Base-by-base conservation (phyloP, 2,888 invertebrate genomes). In the Thymelicus sylvestris region DNA sequence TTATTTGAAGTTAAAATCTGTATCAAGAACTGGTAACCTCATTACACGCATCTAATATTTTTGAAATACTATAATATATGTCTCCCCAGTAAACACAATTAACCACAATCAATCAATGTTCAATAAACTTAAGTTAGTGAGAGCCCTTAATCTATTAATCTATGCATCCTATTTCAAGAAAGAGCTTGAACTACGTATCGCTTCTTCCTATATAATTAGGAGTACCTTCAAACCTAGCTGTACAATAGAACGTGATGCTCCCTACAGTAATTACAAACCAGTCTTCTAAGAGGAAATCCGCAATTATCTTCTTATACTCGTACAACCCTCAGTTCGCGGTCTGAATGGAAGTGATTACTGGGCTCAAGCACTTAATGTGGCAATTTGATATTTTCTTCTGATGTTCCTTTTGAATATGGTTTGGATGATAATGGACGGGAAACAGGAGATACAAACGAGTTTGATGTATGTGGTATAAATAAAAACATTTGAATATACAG, bases 351-450 rank as follows among this genome's bases (percentile, higher is more conserved):
- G 67, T 74, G 73, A 74, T 74, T 74, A 71, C 72, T 69, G 64
- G 69, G 70, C 67, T 71, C 71, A 66, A 66, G 60, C 55, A 65
- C 72, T 72, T 73, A 72, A 72, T 68, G 68, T 63, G 48, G 48
- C 70, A 60, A 68, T 67, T 72, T 72, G 69, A 74, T 73, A 62
- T 65, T 71, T 69, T 74, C 72, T 67, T 55, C 68, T 68, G 71
- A 64, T 71, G 66, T 59, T 60, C 55, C 67, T 63, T 55, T 72
- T 74, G 61, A 66, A 55, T 62, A 44, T 38, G 50, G 63, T 38
- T 65, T 39, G n/a, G 52, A 57, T 57, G 12, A 19, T 52, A 65
- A 48, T 13, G 64, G 52, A 73, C 74, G 82, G 80, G 82, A 83
- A 86, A 83, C 10, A 57, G 50, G 19, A 52, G 50, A 52, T 19